Percentiles rank a stretch among this genome's conserved stretches.
phyloP scores from a whole-genome alignment of 2,797 vertebrate species.

The Mastacembelus armatus region DNA sequence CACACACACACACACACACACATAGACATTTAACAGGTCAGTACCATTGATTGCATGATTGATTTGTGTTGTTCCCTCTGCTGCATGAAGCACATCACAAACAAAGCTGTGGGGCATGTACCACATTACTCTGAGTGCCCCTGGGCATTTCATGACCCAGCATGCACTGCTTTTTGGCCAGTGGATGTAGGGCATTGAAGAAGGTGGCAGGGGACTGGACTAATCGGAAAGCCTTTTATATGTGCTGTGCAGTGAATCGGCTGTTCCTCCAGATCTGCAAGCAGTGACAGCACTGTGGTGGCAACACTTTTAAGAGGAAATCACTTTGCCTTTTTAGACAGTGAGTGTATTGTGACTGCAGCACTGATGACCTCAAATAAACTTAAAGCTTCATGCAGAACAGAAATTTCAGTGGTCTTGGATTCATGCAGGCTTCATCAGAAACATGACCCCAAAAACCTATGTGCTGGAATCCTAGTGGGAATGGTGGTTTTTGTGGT shows the following conservation, averaged over 20 bases:
- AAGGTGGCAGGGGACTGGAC: slow-evolving; percentile 1
- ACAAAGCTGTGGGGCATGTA: slow-evolving; percentile 32
- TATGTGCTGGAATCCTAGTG: no score
- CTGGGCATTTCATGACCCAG: slow-evolving; percentile 49
- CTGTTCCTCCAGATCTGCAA: slow-evolving; percentile 36
- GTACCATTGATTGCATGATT: slow-evolving; percentile 55
- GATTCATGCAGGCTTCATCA: slow-evolving; percentile 2
- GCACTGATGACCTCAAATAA: slow-evolving; percentile 29
- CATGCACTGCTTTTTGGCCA: slow-evolving; percentile 37
- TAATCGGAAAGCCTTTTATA: slow-evolving; percentile 9
- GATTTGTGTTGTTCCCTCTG: slow-evolving; percentile 60
- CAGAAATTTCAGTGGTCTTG: neutral
- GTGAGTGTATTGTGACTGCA: neutral
- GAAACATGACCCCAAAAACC: neutral
- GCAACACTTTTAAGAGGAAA: slow-evolving; percentile 19
- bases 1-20: slow-evolving; percentile 3
- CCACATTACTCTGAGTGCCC: slow-evolving; percentile 41
- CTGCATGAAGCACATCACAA: slow-evolving; percentile 35
- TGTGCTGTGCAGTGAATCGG: slow-evolving; percentile 26
- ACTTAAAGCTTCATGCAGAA: slow-evolving; percentile 20
- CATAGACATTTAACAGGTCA: slow-evolving; percentile 53
- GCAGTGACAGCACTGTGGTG: slow-evolving; percentile 14
- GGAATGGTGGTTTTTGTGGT: neutral
- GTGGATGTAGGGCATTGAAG: slow-evolving; percentile 5
- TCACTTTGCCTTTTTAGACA: no score